Base-by-base conservation (phyloP, 2,797 vertebrate genomes). In the Schizopygopsis pylzovi region DNA sequence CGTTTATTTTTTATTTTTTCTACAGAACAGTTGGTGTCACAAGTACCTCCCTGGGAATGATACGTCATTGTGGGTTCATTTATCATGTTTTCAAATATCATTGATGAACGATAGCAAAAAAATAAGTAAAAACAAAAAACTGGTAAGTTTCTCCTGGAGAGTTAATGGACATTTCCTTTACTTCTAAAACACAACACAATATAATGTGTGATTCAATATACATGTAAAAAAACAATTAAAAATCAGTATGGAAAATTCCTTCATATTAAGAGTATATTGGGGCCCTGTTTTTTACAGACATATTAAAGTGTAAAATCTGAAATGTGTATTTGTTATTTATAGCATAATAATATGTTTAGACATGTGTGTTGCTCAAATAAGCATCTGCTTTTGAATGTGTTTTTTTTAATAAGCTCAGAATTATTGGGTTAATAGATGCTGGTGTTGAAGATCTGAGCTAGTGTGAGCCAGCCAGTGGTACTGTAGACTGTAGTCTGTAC, bases 11-110 rank as follows among this genome's bases (percentile, higher is more conserved):
- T 37, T 4, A 39, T 3, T 16, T 54, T 33, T 82, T 85, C 86
- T 77, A 72, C 86, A 77, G 16, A 84, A 63, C n/a, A 70, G 75
- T 39, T 59, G 76, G 73, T 45, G 83, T 81, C 78, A 80, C 13
- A 28, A 67, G 70, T 41, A 45, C 45, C 68, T 78, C 73, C 67
- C 72, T 61, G 78, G 80, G 56, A 61, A 45, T 63, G 73, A 79
- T 47, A 76, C 59, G 61, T 1, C 78, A 78, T 59, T 47, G 59
- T 61, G 54, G 6, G 20, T 73, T 67, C 0, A n/a, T 16, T n/a
- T 45, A 28, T 13, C 12, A 54, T 83, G 25, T 8, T 54, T 54
- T 49, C 1, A 39, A 78, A 67, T 56, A 78, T 25, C 8, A 78
- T n/a, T 59, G 37, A 59, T 41, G 37, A 78, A n/a, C 59, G 13